Evolutionary conservation across 2,113 vertebrate species (phyloP).

Genomic region (Oceanites oceanicus): DNA sequence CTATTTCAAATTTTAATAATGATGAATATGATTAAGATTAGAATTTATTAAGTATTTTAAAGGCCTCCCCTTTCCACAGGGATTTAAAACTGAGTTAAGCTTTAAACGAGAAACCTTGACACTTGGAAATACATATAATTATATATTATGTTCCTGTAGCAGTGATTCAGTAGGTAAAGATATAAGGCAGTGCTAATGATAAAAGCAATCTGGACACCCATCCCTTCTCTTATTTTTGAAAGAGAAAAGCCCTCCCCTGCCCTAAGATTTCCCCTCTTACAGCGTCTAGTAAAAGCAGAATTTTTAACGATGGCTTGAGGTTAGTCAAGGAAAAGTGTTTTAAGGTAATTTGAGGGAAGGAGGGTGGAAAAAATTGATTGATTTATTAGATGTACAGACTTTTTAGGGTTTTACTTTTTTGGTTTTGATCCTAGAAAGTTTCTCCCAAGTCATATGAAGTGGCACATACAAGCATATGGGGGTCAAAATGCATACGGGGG

Average conservation of each 20-base stretch:
- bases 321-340: not conserved
- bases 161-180: not conserved
- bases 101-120: not conserved
- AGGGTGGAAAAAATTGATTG: not conserved
- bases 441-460: not conserved
- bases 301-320: not conserved
- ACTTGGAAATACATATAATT: slow-evolving; percentile 1
- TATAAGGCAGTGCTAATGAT: not conserved
- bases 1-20: slow-evolving; percentile 53
- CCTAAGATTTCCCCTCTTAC: not conserved
- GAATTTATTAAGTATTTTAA: slow-evolving; percentile 52
- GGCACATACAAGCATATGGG: rapidly evolving
- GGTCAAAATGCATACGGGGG: not conserved
- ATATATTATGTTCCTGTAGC: not conserved
- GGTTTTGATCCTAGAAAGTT: not conserved
- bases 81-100: slow-evolving; percentile 46
- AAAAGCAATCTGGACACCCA: not conserved
- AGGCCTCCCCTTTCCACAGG: slow-evolving; percentile 20
- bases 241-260: not conserved
- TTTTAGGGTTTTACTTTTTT: not conserved
- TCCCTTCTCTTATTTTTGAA: not conserved
- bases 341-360: not conserved
- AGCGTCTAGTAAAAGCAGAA: not conserved
- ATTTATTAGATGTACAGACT: not conserved
- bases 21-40: slow-evolving; percentile 55